Evolutionary conservation across 1,140 invertebrate genomes (phyloP), one percentile per base, ranked within the genome.

Genomic region (Lysiphlebus fabarum): DNA sequence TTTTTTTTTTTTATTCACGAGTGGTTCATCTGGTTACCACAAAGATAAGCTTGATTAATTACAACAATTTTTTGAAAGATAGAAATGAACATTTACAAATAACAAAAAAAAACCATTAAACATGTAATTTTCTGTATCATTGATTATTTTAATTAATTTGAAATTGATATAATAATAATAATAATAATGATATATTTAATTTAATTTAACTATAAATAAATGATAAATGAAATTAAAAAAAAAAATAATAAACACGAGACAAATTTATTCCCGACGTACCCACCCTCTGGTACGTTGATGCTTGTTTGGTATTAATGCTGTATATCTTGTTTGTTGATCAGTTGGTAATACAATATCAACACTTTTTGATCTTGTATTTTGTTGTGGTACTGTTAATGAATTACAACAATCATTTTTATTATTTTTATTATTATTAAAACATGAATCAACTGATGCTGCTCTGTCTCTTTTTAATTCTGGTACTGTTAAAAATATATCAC

Each of bases 271-370:
- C 62, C 44, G 36, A 66, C 67, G 65, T 75, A 77, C 78, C 71
- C 71, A 79, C 78, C 76, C 74, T 74, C 72, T 71, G 58, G 70
- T 66, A 56, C 69, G 65, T 56, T 72, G 65, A 59, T 70, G 48
- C 42, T 76, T 76, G 47, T 66, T 70, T 34, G 67, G 75, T 36
- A 76, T 63, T 10, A 91, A 78, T 6, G 92, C 90, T 59, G 91
- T 91, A 72, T 94, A 94, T 53, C 89, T 81, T 4, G 88, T 87
- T 68, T 92, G 89, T 65, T 90, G 87, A 49, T 91, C 89, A 1
- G 92, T 95, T 1, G 93, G 92, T 56, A 96, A 78, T 10, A 91
- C 91, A 60, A 95, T 93, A 73, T 96, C 92, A 44, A 95, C 92
- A 36, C 91, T 94, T 57, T 91, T 85, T 5, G 92, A 95, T n/a